Conservation (phyloP, 2,113 vertebrate species). For the Paratilapia polleni region DNA sequence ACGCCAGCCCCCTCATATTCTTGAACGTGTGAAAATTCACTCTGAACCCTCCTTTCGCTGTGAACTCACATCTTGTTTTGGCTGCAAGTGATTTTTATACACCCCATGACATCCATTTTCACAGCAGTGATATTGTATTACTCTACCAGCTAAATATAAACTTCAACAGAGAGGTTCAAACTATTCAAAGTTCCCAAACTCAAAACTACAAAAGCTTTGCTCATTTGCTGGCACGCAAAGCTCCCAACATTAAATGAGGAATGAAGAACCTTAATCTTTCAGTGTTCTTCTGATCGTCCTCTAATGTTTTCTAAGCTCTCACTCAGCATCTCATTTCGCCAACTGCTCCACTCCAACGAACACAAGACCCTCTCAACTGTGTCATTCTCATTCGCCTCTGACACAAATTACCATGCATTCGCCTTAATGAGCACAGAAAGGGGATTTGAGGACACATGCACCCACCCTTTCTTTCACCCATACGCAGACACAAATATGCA, state of each 20-base stretch:
- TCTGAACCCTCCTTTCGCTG: not conserved
- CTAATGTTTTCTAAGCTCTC: constrained; percentile 40
- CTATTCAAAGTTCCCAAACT: not conserved
- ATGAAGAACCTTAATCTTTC: constrained; percentile 5
- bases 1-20: not conserved
- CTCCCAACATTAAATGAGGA: not conserved
- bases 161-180: not conserved
- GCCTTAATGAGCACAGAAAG: constrained; percentile 61
- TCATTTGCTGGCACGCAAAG: constrained; percentile 28
- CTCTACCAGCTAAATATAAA: not conserved
- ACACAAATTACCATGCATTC: constrained; percentile 53
- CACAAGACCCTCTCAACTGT: constrained; percentile 51
- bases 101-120: not conserved
- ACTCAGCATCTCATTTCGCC: constrained; percentile 41
- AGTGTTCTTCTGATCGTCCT: constrained; percentile 15
- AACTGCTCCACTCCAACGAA: constrained; percentile 28
- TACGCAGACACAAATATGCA: constrained; percentile 5
- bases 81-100: not conserved
- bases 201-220: not conserved
- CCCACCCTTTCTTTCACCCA: not conserved
- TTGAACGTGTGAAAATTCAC: not conserved
- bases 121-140: not conserved
- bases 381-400: constrained; percentile 39
- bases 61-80: not conserved
- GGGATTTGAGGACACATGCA: constrained; percentile 34